Percentiles rank a stretch among this genome's conserved stretches.
These are phyloP conservation scores for Syrmaticus mikado DNA, from an alignment of 2,113 vertebrate genomes.

Conservation along the genomic window DNA sequence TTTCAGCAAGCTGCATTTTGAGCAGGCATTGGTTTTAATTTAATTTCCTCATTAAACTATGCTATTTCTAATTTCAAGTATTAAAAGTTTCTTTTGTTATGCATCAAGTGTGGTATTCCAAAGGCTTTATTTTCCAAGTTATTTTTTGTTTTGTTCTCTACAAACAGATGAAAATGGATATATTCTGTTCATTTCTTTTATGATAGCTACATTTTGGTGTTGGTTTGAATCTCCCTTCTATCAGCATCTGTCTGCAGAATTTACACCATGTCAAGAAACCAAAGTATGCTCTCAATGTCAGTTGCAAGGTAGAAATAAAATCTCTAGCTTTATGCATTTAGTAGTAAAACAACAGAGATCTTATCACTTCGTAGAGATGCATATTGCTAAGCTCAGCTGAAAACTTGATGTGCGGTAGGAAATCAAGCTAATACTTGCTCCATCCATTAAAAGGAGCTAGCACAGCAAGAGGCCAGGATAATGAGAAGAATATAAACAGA, in stretches of 20 bases:
- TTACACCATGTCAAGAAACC: neutral
- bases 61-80: neutral
- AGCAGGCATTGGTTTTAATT: neutral
- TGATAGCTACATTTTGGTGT: neutral
- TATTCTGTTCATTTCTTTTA: neutral
- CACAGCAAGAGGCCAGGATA: constrained; percentile 32
- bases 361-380: constrained; percentile 18
- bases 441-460: constrained; percentile 13
- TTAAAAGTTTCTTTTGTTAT: neutral
- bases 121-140: neutral
- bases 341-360: constrained; percentile 18
- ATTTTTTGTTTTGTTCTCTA: neutral
- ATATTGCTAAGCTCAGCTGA: constrained; percentile 31
- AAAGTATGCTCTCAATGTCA: neutral
- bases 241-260: neutral
- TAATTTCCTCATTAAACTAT: neutral
- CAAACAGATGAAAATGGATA: neutral
- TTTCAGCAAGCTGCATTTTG: neutral
- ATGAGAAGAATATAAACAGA: constrained; percentile 54
- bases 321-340: constrained; percentile 17
- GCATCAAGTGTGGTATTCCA: neutral
- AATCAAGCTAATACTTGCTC: constrained; percentile 48
- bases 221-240: neutral
- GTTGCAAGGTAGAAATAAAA: constrained; percentile 19
- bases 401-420: constrained; percentile 13